phyloP scores from a whole-genome alignment of 2,797 vertebrate species.

The Hirundo rustica region DNA sequence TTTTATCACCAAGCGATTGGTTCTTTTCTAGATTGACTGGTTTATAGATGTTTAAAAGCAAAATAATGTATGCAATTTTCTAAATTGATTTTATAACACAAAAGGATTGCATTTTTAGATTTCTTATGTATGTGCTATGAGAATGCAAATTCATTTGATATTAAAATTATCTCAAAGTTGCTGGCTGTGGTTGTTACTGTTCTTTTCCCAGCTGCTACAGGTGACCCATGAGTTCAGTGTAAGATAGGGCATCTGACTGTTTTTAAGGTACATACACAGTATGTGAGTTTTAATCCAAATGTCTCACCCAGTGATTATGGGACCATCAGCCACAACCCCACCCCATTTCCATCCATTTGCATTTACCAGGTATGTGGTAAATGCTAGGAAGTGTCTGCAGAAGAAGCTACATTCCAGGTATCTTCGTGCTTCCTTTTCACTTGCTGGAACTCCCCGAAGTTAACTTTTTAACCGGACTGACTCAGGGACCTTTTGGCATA shows the following conservation, averaged over 20 bases:
- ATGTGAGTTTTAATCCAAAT: neutral
- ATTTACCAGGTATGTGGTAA: neutral
- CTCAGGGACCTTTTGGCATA: neutral
- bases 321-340: neutral
- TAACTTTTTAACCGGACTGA: neutral
- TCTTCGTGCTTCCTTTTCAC: neutral
- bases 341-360: neutral
- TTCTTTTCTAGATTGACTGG: constrained; percentile 5
- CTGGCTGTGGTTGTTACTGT: constrained; percentile 30
- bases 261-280: neutral
- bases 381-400: neutral
- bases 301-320: neutral
- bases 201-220: constrained; percentile 25
- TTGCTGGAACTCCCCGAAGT: neutral
- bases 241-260: neutral
- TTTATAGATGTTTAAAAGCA: constrained; percentile 56
- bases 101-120: constrained; percentile 53
- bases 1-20: neutral
- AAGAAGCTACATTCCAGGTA: neutral
- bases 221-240: neutral
- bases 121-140: constrained; percentile 50
- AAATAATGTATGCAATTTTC: constrained; percentile 12
- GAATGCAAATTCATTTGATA: constrained; percentile 66
- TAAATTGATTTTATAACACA: constrained; percentile 57
- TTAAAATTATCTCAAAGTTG: constrained; percentile 67